Conservation (phyloP, 2,888 invertebrate genomes). For the Hermaeophaga mercurialis region DNA sequence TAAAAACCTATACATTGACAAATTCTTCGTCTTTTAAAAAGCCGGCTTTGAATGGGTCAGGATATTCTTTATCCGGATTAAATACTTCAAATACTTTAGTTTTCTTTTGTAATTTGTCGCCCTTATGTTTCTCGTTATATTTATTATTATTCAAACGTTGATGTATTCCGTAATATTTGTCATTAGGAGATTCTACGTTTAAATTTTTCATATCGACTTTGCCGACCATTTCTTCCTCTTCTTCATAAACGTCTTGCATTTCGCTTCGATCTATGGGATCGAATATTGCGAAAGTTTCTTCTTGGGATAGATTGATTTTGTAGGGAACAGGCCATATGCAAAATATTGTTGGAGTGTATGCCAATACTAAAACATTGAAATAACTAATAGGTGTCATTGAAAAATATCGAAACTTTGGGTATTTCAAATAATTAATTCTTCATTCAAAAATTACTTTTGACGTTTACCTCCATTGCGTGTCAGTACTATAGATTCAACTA, state of each 20-base stretch:
- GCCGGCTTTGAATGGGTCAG: slow-evolving; percentile 46
- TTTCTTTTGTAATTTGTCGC: slow-evolving; percentile 16
- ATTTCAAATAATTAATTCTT: no score
- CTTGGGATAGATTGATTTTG: slow-evolving; percentile 50
- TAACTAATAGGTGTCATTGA: slow-evolving; percentile 18
- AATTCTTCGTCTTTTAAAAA: slow-evolving; percentile 41
- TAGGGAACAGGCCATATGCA: slow-evolving; percentile 54
- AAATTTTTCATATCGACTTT: slow-evolving; percentile 34
- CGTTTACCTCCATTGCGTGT: no score
- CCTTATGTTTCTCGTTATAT: slow-evolving; percentile 17
- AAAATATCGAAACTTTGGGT: no score
- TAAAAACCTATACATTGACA: slow-evolving; percentile 20
- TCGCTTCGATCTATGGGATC: slow-evolving; percentile 52
- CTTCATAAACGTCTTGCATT: slow-evolving; percentile 52
- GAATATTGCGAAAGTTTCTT: slow-evolving; percentile 53
- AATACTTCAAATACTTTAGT: slow-evolving; percentile 36
- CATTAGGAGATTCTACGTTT: slow-evolving; percentile 19
- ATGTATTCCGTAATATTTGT: slow-evolving; percentile 40
- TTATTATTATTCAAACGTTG: slow-evolving; percentile 15
- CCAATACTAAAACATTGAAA: background rate
- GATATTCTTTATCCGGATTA: slow-evolving; percentile 45
- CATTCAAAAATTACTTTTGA: no score
- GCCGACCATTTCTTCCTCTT: slow-evolving; percentile 51
- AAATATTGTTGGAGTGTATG: slow-evolving; percentile 1
- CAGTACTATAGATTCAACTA: no score